A percentile compares a stretch with the other conserved stretches of the same genome.
Conservation (phyloP, 2,797 vertebrate genomes). For the Protonibea diacanthus region DNA sequence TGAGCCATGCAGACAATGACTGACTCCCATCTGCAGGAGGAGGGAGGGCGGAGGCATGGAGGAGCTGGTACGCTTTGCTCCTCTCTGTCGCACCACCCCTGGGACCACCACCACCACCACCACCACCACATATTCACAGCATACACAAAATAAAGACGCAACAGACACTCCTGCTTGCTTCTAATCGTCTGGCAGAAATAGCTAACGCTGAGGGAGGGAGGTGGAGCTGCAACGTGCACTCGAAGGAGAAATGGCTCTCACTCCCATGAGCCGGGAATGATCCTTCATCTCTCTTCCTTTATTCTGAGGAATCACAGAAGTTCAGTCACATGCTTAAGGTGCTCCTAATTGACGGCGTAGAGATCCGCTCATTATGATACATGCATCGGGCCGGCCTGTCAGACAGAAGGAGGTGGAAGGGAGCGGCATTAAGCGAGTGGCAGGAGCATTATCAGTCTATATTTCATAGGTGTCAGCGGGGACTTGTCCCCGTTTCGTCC, state of each 20-base stretch:
- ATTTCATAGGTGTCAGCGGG: constrained; percentile 74
- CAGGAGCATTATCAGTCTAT: constrained; percentile 78
- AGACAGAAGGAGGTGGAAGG: constrained; percentile 58
- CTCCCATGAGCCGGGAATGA: constrained; percentile 29
- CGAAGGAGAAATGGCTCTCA: constrained; percentile 26
- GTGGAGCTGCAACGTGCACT: neutral
- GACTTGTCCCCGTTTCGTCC: constrained; percentile 76
- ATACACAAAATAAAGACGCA: constrained; percentile 16
- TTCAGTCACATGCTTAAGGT: constrained; percentile 55
- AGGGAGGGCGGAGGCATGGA: neutral
- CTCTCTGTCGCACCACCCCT: constrained; percentile 50
- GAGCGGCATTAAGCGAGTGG: constrained; percentile 64
- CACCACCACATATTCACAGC: neutral
- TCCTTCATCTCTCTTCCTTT: constrained; percentile 41
- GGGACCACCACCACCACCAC: constrained; percentile 33
- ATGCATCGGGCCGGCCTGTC: constrained; percentile 65
- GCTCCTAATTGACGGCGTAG: constrained; percentile 65
- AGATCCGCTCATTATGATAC: constrained; percentile 74
- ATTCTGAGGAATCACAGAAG: constrained; percentile 50
- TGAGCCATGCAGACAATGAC: constrained; percentile 67
- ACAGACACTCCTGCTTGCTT: neutral
- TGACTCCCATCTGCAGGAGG: constrained; percentile 16
- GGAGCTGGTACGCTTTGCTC: constrained; percentile 34
- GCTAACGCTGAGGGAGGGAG: neutral
- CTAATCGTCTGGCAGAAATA: constrained; percentile 20